Evolutionary conservation across 2,888 invertebrate genomes (phyloP).

Genomic region (Cheiracanthium punctorium): DNA sequence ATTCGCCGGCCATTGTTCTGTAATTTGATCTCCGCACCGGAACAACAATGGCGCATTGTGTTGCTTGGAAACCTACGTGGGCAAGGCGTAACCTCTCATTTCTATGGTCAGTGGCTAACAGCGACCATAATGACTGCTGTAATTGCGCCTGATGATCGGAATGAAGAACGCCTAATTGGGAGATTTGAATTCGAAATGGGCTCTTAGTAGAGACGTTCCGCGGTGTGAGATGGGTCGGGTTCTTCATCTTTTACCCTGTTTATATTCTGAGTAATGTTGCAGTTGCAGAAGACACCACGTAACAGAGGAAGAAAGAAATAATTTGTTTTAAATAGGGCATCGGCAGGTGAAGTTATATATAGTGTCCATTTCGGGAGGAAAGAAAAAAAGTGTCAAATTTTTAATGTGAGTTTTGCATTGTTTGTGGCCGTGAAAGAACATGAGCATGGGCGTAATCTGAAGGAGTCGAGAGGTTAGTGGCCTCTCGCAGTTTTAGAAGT

Average conservation of each 20-base stretch:
- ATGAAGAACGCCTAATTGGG: conserved; percentile 11
- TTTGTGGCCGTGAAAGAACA: too few relatives aligned
- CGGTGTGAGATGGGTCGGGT: neutral
- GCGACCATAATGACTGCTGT: neutral
- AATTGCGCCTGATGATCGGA: conserved; percentile 10
- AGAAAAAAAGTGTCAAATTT: too few relatives aligned
- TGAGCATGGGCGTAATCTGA: too few relatives aligned
- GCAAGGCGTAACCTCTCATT: conserved; percentile 15
- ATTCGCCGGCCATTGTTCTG: conserved; percentile 50
- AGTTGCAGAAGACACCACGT: too few relatives aligned
- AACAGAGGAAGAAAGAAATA: too few relatives aligned
- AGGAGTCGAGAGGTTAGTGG: too few relatives aligned
- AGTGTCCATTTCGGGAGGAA: too few relatives aligned
- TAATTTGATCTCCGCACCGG: conserved; percentile 49
- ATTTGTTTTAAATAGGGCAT: too few relatives aligned
- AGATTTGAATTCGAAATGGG: neutral
- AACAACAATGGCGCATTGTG: conserved; percentile 58
- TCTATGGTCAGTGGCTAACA: conserved; percentile 3
- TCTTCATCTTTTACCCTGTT: neutral
- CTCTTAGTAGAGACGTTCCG: neutral
- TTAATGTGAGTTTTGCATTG: too few relatives aligned
- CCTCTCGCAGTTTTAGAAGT: too few relatives aligned
- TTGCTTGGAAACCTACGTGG: conserved; percentile 10
- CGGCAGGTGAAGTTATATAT: too few relatives aligned
- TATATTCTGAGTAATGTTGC: too few relatives aligned